These are phyloP conservation scores for Synanthedon formicaeformis DNA, from an alignment of 2,888 invertebrate species.

Conservation along the genomic window DNA sequence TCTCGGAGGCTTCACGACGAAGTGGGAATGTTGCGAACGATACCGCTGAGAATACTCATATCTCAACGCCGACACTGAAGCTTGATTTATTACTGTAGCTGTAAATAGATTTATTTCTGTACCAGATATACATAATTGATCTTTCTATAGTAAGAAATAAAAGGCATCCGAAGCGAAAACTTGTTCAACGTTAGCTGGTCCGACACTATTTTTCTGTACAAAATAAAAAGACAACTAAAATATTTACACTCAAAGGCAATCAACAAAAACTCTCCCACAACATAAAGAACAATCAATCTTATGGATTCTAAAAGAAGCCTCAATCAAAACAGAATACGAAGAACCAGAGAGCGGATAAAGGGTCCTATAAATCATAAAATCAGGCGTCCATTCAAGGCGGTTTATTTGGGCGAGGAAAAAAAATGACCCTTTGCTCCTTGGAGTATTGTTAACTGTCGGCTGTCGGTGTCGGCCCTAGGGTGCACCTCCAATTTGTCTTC, in stretches of 20 bases:
- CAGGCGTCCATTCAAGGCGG: conserved; percentile 60
- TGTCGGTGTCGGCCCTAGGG: conserved; percentile 33
- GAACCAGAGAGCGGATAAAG: conserved; percentile 59
- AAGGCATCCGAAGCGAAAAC: background rate
- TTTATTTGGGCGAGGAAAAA: conserved; percentile 52
- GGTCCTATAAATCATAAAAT: conserved; percentile 68
- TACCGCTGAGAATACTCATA: conserved; percentile 26
- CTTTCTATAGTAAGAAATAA: background rate
- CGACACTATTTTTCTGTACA: conserved; percentile 14
- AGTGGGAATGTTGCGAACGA: conserved; percentile 2
- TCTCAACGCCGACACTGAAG: conserved; percentile 14
- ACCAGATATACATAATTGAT: background rate
- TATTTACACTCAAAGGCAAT: conserved; percentile 53
- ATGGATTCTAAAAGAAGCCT: conserved; percentile 56
- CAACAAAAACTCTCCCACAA: conserved; percentile 64
- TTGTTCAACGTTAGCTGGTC: background rate
- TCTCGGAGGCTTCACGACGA: conserved; percentile 20
- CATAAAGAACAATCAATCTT: conserved; percentile 67
- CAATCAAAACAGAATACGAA: conserved; percentile 67
- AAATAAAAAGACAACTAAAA: conserved; percentile 44
- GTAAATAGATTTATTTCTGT: background rate
- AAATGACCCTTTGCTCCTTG: conserved; percentile 49
- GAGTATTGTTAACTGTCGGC: conserved; percentile 37
- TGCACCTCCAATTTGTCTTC: conserved; percentile 61
- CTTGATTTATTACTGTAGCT: conserved; percentile 2